A percentile compares a stretch with the other conserved stretches of the same genome.
Conservation (phyloP, 2,113 vertebrate genomes). For the Silurus glanis region DNA sequence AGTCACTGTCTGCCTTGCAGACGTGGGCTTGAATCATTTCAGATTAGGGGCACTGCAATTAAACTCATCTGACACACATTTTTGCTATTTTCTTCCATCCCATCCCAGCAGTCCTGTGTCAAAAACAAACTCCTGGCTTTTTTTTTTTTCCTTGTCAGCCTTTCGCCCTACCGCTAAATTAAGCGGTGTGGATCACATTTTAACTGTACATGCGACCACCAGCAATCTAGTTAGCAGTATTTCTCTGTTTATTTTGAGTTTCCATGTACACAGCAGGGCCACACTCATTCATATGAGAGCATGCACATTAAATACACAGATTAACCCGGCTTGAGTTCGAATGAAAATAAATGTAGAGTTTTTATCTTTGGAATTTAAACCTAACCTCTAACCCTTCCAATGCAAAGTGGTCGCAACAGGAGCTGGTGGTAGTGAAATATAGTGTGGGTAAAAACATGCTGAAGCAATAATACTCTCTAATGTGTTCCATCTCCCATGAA, state of each 20-base stretch:
- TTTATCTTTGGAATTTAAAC: constrained; percentile 58
- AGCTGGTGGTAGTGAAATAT: constrained; percentile 51
- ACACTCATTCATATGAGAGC: background rate
- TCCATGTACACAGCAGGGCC: constrained; percentile 48
- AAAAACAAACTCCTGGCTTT: constrained; percentile 50
- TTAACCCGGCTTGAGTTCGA: constrained; percentile 24
- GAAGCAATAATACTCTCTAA: constrained; percentile 60
- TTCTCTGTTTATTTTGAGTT: constrained; percentile 56
- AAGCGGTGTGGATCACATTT: constrained; percentile 39
- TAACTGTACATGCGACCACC: constrained; percentile 55
- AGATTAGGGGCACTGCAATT: constrained; percentile 56
- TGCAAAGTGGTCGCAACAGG: constrained; percentile 46
- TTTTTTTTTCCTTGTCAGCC: constrained; percentile 42
- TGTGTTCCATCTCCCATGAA: constrained; percentile 61
- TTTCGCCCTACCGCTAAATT: constrained; percentile 52
- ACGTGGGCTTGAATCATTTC: constrained; percentile 53
- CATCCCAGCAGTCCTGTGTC: constrained; percentile 41
- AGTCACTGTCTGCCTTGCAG: constrained; percentile 53
- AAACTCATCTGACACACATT: constrained; percentile 56
- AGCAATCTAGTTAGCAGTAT: constrained; percentile 56
- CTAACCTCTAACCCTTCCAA: constrained; percentile 43
- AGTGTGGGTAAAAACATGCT: constrained; percentile 57
- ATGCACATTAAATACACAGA: constrained; percentile 22
- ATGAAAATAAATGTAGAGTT: constrained; percentile 51
- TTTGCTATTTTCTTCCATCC: constrained; percentile 54